phyloP scores from a whole-genome alignment of 2,113 vertebrate genomes.

The Oryzias woworae region DNA sequence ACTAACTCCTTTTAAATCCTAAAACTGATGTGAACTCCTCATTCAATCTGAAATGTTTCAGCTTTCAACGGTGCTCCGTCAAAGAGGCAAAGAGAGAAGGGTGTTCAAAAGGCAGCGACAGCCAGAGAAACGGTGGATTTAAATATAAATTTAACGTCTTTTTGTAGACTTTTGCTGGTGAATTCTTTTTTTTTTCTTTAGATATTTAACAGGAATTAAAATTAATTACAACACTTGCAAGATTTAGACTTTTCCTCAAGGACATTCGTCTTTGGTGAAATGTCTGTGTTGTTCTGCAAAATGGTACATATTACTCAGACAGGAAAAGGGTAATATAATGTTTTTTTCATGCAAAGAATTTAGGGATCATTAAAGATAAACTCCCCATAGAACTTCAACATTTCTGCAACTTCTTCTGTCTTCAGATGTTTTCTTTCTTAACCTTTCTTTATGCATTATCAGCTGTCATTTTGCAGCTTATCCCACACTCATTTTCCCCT shows the following conservation, averaged over 20 bases:
- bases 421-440: neutral
- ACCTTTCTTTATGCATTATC: slow-evolving; percentile 1
- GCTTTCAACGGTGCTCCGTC: slow-evolving; percentile 62
- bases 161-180: slow-evolving; percentile 38
- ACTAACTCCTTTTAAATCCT: slow-evolving; percentile 59
- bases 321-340: slow-evolving; percentile 15
- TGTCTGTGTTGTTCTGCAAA: slow-evolving; percentile 60
- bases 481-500: slow-evolving; percentile 13
- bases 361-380: slow-evolving; percentile 44
- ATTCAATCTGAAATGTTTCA: slow-evolving; percentile 49
- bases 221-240: slow-evolving; percentile 59
- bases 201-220: slow-evolving; percentile 69
- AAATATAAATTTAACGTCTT: slow-evolving; percentile 53
- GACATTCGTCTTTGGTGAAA: slow-evolving; percentile 69
- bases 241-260: slow-evolving; percentile 48
- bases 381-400: slow-evolving; percentile 28
- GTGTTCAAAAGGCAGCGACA: slow-evolving; percentile 64
- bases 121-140: slow-evolving; percentile 54
- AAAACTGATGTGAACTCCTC: slow-evolving; percentile 68
- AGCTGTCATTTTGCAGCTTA: slow-evolving; percentile 17
- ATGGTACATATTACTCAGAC: slow-evolving; percentile 48
- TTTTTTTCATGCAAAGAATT: slow-evolving; percentile 40
- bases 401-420: slow-evolving; percentile 30
- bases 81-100: slow-evolving; percentile 48
- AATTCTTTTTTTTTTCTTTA: slow-evolving; percentile 69